phyloP scores from a whole-genome alignment of 2,888 invertebrate genomes.

The Aleiodes testaceus region DNA sequence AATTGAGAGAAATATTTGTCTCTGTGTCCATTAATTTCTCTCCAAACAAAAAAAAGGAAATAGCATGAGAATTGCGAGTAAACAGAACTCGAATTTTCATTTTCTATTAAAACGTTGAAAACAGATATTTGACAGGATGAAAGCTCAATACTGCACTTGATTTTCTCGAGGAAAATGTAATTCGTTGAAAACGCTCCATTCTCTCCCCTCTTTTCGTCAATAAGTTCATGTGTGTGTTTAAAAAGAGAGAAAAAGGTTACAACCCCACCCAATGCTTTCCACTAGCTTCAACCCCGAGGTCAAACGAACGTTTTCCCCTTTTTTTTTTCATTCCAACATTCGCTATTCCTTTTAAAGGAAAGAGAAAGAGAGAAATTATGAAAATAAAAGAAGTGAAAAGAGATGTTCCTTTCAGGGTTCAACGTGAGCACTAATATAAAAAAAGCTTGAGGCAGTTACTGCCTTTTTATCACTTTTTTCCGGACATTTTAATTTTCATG shows the following conservation, averaged over 20 bases:
- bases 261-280: background rate
- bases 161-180: constrained; percentile 6
- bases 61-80: background rate
- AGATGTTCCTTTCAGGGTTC: constrained; percentile 3
- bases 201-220: too few species aligned
- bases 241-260: background rate
- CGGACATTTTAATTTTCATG: constrained; percentile 15
- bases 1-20: background rate
- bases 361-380: background rate
- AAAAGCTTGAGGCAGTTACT: background rate
- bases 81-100: background rate
- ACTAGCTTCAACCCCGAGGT: background rate
- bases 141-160: background rate
- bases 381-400: background rate
- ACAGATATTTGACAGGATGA: background rate
- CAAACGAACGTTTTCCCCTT: constrained; percentile 1
- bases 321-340: background rate
- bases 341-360: background rate
- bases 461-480: constrained; percentile 10
- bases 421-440: constrained; percentile 1
- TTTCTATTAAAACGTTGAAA: constrained; percentile 2
- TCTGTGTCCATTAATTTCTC: too few species aligned
- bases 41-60: too few species aligned
- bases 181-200: constrained; percentile 14
- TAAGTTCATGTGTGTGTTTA: too few species aligned